phyloP scores from a whole-genome alignment of 2,888 invertebrate genomes.

The Ramazzottius varieornatus region DNA sequence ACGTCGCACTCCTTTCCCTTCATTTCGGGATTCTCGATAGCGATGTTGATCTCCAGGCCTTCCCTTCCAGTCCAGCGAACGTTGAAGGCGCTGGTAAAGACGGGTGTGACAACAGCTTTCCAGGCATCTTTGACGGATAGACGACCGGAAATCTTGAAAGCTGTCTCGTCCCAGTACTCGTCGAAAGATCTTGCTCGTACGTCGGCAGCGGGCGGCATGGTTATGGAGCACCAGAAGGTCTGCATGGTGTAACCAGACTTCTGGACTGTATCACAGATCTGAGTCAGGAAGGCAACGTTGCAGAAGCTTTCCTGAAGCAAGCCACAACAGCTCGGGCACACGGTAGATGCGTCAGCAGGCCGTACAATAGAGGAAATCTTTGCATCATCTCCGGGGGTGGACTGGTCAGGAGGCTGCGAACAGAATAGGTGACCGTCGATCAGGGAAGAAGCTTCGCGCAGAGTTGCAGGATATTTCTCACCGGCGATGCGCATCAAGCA shows the following conservation, averaged over 20 bases:
- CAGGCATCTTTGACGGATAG: background rate
- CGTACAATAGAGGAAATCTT: background rate
- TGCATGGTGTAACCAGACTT: background rate
- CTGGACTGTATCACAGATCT: background rate
- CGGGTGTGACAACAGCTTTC: background rate
- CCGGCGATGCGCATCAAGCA: background rate
- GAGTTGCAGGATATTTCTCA: background rate
- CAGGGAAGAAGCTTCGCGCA: background rate
- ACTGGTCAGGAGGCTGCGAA: too few species aligned
- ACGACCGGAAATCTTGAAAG: background rate
- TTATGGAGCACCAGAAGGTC: background rate
- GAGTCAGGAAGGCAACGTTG: background rate
- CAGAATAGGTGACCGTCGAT: background rate
- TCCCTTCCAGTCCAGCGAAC: background rate
- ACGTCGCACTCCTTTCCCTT: background rate
- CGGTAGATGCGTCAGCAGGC: background rate
- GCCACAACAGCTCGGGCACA: background rate
- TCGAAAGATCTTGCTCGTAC: background rate
- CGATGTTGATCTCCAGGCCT: background rate
- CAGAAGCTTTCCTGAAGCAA: background rate
- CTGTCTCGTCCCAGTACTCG: slow-evolving; percentile 1
- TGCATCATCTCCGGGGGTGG: background rate
- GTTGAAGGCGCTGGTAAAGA: background rate
- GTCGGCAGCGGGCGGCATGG: background rate
- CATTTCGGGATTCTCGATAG: background rate